Evolutionary conservation across 1,140 invertebrate genomes (phyloP).

Genomic region (Drosophila sp.): DNA sequence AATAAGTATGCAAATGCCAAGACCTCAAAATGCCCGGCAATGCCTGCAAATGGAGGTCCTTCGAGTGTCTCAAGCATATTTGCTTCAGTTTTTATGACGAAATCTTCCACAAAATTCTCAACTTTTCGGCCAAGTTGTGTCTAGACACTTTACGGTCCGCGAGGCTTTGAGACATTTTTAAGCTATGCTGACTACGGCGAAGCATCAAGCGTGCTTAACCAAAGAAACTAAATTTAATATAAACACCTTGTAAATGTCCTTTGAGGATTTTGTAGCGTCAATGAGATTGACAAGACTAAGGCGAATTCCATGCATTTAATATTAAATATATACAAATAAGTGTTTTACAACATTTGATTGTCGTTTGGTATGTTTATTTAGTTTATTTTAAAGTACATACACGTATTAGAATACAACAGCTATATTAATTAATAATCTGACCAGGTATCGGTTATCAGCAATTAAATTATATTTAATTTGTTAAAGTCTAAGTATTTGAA

Average conservation of each 20-base stretch:
- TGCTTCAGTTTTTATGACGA: conserved; percentile 43
- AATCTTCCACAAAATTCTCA: conserved; percentile 26
- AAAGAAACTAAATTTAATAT: conserved; percentile 1
- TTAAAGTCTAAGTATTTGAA: too few relatives aligned
- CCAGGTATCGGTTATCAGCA: too few relatives aligned
- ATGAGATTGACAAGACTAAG: neutral
- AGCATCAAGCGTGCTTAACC: conserved; percentile 9
- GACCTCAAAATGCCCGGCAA: conserved; percentile 24
- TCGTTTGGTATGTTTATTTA: neutral
- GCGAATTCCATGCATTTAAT: neutral
- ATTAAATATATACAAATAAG: too few relatives aligned
- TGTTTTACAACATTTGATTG: too few relatives aligned
- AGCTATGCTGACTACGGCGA: conserved; percentile 7
- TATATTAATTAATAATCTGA: too few relatives aligned
- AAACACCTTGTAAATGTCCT: conserved; percentile 11
- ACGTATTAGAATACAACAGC: too few relatives aligned
- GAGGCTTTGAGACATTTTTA: conserved; percentile 26
- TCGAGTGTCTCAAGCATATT: conserved; percentile 27
- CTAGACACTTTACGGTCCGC: conserved; percentile 31
- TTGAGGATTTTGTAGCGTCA: neutral
- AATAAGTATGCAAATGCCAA: conserved; percentile 76
- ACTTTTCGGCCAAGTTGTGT: conserved; percentile 34
- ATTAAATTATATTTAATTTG: too few relatives aligned
- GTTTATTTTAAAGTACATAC: too few relatives aligned
- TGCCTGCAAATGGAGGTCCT: conserved; percentile 4